Base-by-base conservation (phyloP, 2,888 invertebrate species). In the Chrysopilus asiliformis region DNA sequence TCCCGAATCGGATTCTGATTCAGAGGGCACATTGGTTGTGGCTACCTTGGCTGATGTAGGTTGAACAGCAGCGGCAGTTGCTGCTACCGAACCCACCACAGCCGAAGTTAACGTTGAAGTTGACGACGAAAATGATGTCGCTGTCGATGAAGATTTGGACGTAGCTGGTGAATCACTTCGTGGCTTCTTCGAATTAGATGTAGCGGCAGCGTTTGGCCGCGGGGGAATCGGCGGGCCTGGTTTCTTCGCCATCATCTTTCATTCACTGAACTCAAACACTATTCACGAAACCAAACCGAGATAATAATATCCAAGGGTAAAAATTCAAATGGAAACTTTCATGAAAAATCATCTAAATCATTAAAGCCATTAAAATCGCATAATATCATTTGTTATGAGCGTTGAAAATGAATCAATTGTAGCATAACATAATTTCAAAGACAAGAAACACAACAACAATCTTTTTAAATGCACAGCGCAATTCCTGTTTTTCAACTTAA, bases 141-240 rank as follows among this genome's bases (percentile, higher is more conserved):
- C 18, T 8, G 15, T 12, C 13, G 14, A 7, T 13, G 24, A 26
- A 14, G 12, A 15, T 14, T 26, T 31, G 8, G 16, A 10, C 22
- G 37, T 34, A 30, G 42, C 34, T 38, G 43, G 41, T 40, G 45
- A 43, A 25, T 41, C 43, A 29, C 41, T 45, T 18, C 72, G 66
- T 36, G 71, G 68, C 61, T 78, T 78, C 42, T 79, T 76, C 45
- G 81, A 65, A 38, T 80, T 78, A 62, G 78, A 79, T 37, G 77
- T 76, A 37, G 77, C 68, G 51, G 72, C 76, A 53, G 78, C 74
- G 58, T 77, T 79, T 39, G 84, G 84, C 51, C 84, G 69, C 47
- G 84, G 84, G 39, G 84, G 84, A 47, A 84, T 82, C 50, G 84
- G 84, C 47, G 84, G 84, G 43, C 71, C 73, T 46, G 71, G 63